Conservation (phyloP, 2,888 invertebrate genomes). For the Tortrix viridana region DNA sequence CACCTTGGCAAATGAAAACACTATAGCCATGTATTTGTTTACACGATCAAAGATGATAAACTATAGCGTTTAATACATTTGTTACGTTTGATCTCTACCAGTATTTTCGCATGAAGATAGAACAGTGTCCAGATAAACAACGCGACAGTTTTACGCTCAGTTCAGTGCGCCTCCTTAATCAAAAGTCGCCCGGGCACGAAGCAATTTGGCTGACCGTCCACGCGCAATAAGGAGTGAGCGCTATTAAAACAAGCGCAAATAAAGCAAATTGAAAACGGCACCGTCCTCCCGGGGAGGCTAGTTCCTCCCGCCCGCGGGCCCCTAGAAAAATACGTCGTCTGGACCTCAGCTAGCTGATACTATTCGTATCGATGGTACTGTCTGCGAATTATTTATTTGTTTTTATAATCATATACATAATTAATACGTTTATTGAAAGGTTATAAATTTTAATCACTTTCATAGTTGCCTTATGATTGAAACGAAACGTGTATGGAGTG, state of each 20-base stretch:
- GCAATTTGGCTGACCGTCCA: slow-evolving; percentile 78
- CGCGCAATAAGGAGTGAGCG: slow-evolving; percentile 79
- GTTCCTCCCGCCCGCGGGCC: slow-evolving; percentile 47
- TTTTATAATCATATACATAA: no score
- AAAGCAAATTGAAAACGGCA: slow-evolving; percentile 83
- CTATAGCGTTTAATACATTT: background rate
- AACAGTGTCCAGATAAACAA: slow-evolving; percentile 31
- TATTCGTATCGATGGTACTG: background rate
- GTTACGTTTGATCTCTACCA: background rate
- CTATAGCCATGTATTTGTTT: no score
- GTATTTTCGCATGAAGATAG: slow-evolving; percentile 1
- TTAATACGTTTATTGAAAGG: no score
- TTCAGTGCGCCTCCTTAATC: slow-evolving; percentile 71
- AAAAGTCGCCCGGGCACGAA: slow-evolving; percentile 80
- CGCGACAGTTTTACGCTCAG: slow-evolving; percentile 60
- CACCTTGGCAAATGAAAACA: no score
- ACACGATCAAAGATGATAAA: background rate
- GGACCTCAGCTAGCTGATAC: slow-evolving; percentile 16
- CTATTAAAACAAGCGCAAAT: slow-evolving; percentile 84
- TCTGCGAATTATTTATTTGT: background rate
- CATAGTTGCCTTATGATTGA: no score
- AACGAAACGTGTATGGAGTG: no score
- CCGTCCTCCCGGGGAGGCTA: slow-evolving; percentile 59
- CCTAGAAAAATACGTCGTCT: slow-evolving; percentile 38
- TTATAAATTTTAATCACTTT: no score